A percentile compares a stretch with the other conserved stretches of the same genome.
Conservation (phyloP, 2,797 vertebrate species). For the Taenioides sp. region DNA sequence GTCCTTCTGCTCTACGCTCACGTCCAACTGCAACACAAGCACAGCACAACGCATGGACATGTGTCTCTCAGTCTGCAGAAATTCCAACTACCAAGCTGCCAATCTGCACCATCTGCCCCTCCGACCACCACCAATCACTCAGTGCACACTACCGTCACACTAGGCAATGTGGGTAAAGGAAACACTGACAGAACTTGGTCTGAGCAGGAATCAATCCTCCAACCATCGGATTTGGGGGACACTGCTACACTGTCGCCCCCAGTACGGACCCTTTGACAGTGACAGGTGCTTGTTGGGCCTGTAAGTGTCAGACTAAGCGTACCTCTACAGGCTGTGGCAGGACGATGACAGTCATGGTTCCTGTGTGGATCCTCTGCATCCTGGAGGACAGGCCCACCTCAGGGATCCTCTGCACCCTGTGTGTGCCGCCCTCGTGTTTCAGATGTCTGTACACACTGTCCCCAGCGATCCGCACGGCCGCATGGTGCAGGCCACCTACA, state of each 20-base stretch:
- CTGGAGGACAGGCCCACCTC: slow-evolving; percentile 90
- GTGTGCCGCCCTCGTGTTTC: slow-evolving; percentile 91
- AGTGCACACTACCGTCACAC: no score
- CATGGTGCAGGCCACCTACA: slow-evolving; percentile 91
- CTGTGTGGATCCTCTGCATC: slow-evolving; percentile 97
- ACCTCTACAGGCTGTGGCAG: slow-evolving; percentile 90
- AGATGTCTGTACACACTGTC: slow-evolving; percentile 83
- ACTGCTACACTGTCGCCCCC: no score
- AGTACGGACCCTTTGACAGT: neutral
- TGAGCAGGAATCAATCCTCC: no score
- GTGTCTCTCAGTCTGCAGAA: neutral
- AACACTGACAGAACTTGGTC: no score
- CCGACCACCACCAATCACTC: no score
- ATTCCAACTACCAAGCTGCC: no score
- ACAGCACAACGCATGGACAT: neutral
- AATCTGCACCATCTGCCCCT: no score
- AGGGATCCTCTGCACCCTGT: slow-evolving; percentile 93
- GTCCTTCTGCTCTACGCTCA: slow-evolving; percentile 86
- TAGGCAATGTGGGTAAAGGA: no score
- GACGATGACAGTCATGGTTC: slow-evolving; percentile 93
- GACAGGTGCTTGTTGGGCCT: neutral
- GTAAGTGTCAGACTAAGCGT: neutral
- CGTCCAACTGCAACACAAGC: slow-evolving; percentile 70
- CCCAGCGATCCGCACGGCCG: slow-evolving; percentile 85
- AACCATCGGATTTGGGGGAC: no score